phyloP scores from a whole-genome alignment of 2,888 invertebrate genomes.

The Lutraria lutraria region DNA sequence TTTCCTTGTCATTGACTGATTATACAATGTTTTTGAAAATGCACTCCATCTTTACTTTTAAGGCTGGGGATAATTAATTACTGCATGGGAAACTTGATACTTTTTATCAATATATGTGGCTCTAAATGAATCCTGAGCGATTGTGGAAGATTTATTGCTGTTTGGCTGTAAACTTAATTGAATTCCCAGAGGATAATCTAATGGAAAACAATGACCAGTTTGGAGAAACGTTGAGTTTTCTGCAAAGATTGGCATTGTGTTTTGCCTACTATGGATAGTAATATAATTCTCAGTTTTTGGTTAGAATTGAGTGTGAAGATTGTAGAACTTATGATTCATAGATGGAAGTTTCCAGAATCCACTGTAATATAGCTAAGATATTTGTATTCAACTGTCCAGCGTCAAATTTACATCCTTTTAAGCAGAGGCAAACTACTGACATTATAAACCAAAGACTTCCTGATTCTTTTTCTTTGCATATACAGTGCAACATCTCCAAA shows the following conservation, averaged over 20 bases:
- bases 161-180: slow-evolving; percentile 41
- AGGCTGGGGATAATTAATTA: slow-evolving; percentile 27
- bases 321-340: background rate
- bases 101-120: slow-evolving; percentile 44
- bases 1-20: background rate
- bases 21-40: background rate
- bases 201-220: slow-evolving; percentile 39
- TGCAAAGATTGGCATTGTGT: background rate
- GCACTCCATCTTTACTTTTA: slow-evolving; percentile 9
- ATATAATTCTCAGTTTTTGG: background rate
- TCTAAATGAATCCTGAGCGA: slow-evolving; percentile 43
- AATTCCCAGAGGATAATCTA: slow-evolving; percentile 36
- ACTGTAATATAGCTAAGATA: background rate
- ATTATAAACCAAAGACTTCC: no score
- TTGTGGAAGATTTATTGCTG: slow-evolving; percentile 43
- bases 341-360: background rate
- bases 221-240: background rate
- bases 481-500: no score
- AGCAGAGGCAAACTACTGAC: no score
- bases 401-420: no score
- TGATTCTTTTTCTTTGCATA: no score
- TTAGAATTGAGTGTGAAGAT: background rate
- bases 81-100: slow-evolving; percentile 18
- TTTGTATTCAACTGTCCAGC: background rate
- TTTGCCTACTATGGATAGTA: background rate